Conservation (phyloP, 2,113 vertebrate genomes). For the Xiphias gladius region DNA sequence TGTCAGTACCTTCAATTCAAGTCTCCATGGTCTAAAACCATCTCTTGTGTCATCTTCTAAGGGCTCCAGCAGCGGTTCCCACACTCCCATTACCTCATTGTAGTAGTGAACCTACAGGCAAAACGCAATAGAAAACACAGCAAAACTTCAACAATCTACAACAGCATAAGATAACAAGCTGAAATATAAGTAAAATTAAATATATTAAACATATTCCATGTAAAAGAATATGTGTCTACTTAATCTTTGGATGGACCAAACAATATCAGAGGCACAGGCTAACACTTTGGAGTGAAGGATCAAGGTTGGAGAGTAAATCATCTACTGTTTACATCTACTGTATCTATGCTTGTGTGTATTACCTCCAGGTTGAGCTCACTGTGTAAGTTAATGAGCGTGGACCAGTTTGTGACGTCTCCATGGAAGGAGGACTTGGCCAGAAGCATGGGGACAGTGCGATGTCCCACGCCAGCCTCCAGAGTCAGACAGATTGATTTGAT, state of each 20-base stretch:
- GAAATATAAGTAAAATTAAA: background rate
- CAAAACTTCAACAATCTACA: background rate
- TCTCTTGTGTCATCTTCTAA: conserved; percentile 92
- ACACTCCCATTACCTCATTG: conserved; percentile 96
- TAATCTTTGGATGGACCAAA: background rate
- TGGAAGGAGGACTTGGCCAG: conserved; percentile 93
- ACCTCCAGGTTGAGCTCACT: conserved; percentile 93
- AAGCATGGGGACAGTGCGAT: conserved; percentile 97
- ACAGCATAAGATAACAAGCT: background rate
- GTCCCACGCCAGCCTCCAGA: conserved; percentile 96
- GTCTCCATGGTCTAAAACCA: conserved; percentile 91
- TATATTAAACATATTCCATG: background rate
- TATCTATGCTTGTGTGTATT: conserved; percentile 26
- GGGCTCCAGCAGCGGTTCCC: conserved; percentile 97
- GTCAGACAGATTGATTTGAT: conserved; percentile 93
- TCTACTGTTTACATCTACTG: background rate
- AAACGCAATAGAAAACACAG: conserved; percentile 25
- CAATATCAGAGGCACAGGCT: too few relatives aligned
- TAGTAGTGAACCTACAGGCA: conserved; percentile 92
- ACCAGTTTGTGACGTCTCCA: conserved; percentile 94
- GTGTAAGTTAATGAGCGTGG: conserved; percentile 91
- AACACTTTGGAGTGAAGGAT: background rate
- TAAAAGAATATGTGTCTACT: background rate
- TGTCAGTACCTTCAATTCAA: conserved; percentile 89
- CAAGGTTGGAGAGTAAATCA: background rate